Evolutionary conservation across 2,113 vertebrate species (phyloP).

Genomic region (Orcinus orca): DNA sequence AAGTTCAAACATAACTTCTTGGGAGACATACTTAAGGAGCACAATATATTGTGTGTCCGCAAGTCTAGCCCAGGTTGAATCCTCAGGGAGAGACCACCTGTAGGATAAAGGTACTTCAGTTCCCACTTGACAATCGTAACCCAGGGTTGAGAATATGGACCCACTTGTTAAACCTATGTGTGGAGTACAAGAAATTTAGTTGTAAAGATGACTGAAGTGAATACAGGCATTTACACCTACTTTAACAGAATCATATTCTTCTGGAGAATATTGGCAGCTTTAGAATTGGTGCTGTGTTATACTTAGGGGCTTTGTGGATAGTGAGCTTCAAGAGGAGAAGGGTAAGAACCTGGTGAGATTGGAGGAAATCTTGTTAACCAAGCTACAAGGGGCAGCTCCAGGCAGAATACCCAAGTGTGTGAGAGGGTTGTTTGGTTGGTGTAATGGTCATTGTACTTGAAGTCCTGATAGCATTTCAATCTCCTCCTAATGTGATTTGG

Average conservation of each 20-base stretch:
- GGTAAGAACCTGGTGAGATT: not conserved
- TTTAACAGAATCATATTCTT: not conserved
- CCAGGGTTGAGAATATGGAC: not conserved
- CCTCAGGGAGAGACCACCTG: not conserved
- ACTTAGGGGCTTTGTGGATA: not conserved
- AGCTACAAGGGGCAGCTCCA: not conserved
- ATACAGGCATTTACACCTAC: rapidly evolving
- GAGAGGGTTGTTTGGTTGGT: not conserved
- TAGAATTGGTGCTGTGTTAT: not conserved
- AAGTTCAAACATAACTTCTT: not conserved
- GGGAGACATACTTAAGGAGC: not conserved
- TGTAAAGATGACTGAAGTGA: not conserved
- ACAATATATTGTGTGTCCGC: not conserved
- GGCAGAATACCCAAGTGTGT: not conserved
- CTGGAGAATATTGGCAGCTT: not conserved
- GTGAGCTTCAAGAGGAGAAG: not conserved
- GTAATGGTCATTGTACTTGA: not conserved
- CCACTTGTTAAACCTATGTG: not conserved
- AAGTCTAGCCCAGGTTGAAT: not conserved
- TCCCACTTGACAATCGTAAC: not conserved
- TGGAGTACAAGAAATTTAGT: not conserved
- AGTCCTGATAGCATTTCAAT: not conserved
- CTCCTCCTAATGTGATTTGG: not conserved
- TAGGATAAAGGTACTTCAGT: not conserved
- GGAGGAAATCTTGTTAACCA: not conserved